Evolutionary conservation across 2,888 invertebrate genomes (phyloP), one percentile per base, ranked within the genome.

Genomic region (Metellina segmentata): DNA sequence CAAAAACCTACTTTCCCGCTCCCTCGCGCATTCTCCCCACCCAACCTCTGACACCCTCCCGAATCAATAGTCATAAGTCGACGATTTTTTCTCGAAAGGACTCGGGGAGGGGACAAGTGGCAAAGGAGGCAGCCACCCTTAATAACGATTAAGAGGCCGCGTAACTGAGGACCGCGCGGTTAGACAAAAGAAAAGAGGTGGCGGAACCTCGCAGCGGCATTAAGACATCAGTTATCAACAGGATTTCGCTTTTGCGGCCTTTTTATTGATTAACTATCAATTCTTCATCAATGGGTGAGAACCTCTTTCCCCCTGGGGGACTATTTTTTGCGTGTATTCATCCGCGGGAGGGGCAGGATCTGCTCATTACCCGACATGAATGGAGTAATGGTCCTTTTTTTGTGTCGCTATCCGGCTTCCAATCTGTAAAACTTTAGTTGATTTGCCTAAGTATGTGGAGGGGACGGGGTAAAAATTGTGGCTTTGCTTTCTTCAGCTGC

Each of bases 221-320:
- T 92, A 92, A 85, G 89, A 81, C 90, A 79, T 75, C 91, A 75
- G 88, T 92, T 92, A 92, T 92, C 91, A 92, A 92, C 91, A 92
- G 91, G 79, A 13, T 53, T 9, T 16, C 19, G n/a, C 52, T 77
- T 77, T 75, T 70, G 34, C 49, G 52, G 19, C 74, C 6, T 79
- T 70, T 70, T 74, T 92, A 92, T 92, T 92, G 91, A 92, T 92
- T 92, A 92, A 92, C 88, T 92, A 92, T 92, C 91, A 92, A 92
- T 92, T 92, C 89, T 92, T 92, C 91, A 92, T 92, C 91, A 92
- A 85, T 85, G 91, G 83, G 69, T 77, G 81, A 49, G 69, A 53
- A 20, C 53, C 48, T 48, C 71, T 53, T 13, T 52, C 69, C 48
- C 79, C 72, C 72, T 85, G 81, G 90, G 78, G 34, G 52, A 52